Base-by-base conservation (phyloP, 2,888 invertebrate species). In the Orchesella flavescens region DNA sequence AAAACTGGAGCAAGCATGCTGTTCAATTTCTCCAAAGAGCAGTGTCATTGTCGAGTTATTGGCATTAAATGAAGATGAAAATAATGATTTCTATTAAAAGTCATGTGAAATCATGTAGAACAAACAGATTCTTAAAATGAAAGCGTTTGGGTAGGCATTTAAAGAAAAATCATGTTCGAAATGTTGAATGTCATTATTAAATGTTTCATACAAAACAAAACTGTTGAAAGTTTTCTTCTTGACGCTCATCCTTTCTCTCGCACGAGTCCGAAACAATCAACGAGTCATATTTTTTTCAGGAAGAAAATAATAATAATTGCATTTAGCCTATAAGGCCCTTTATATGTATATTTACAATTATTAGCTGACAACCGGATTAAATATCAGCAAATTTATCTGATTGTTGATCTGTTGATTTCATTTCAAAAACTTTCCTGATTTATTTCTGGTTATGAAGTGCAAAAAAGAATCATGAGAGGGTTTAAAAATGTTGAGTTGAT, bases 1-100 rank as follows among this genome's bases (percentile, higher is more conserved):
- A 43, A 74, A 74, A 49, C 63, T 74, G 74, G 74, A 63, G 21
- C 74, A 74, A 13, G 46, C 74, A 74, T 74, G 74, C 44, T n/a
- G 34, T 66, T 65, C 55, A 24, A 15, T 74, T 59, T 61, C 12
- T 46, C 19, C 53, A 68, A 77, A 55, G 17, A 68, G 76, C 76
- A 65, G 7, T 75, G 75, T 75, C 75, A 75, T 53, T 75, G 75
- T 43, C 53, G 21, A 17, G 19, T 23, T 61, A 23, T 49, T 15
- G 49, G 12, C 49, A n/a, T 59, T 59, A 17, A 12, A 12, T 21
- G 59, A 59, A 17, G 17, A 59, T 59, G 19, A 1, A 12, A 59
- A 34, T 34, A 34, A 34, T 34, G 34, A 34, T 34, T 34, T 34
- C 34, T 34, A 4, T 34, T 34, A 4, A 4, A 34, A 34, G 7